Percentiles rank a stretch among this genome's conserved stretches.
Evolutionary conservation across 2,797 vertebrate genomes (phyloP).

Genomic region (Notolabrus celidotus): DNA sequence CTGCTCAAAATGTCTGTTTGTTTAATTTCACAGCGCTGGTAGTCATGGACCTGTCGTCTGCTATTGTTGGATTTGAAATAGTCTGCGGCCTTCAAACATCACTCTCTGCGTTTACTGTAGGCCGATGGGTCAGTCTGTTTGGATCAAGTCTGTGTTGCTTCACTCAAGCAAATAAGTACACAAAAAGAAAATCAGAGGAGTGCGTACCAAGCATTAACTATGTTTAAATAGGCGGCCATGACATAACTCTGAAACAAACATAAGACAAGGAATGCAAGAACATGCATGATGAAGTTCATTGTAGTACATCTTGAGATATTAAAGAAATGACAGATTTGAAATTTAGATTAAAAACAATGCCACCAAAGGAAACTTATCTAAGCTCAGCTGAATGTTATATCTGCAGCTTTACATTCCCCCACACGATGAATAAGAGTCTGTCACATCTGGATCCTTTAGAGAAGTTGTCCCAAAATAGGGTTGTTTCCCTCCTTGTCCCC

Average conservation of each 20-base stretch:
- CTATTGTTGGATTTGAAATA: conserved; percentile 23
- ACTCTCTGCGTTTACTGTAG: background rate
- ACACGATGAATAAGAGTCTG: too few relatives aligned
- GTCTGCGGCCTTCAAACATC: conserved; percentile 16
- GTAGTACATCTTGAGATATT: too few relatives aligned
- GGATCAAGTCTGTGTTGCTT: background rate
- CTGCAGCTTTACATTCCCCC: too few relatives aligned
- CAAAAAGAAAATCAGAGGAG: background rate
- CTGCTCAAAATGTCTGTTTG: conserved; percentile 38
- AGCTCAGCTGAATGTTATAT: too few relatives aligned
- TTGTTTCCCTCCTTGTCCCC: too few relatives aligned
- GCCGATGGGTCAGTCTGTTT: background rate
- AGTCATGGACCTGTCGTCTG: conserved; percentile 17
- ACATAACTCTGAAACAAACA: background rate
- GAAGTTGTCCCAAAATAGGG: too few relatives aligned
- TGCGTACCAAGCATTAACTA: background rate
- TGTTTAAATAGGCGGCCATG: background rate
- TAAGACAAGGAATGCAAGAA: background rate
- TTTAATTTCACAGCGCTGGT: conserved; percentile 46
- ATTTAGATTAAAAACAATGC: too few relatives aligned
- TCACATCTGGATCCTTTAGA: too few relatives aligned
- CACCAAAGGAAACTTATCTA: too few relatives aligned
- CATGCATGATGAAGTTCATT: too few relatives aligned
- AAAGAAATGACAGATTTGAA: too few relatives aligned
- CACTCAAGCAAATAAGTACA: conserved; percentile 6